phyloP scores from a whole-genome alignment of 2,888 invertebrate species.

The Hirtodrosophila alboralis region DNA sequence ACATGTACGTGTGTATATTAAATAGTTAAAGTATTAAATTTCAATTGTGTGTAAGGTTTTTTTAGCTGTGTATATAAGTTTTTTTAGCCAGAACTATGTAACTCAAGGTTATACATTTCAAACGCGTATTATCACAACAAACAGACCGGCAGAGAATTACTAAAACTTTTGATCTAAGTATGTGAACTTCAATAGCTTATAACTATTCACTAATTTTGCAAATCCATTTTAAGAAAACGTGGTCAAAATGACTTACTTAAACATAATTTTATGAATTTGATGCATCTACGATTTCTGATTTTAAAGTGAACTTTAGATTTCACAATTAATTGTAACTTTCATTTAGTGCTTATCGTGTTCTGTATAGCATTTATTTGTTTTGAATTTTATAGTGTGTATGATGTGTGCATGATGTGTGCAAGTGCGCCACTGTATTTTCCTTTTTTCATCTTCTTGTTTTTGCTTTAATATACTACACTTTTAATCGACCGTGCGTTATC shows the following conservation, averaged over 20 bases:
- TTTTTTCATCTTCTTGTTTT: constrained; percentile 1
- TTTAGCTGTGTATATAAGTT: not conserved
- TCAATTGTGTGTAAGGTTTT: not conserved
- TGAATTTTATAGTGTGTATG: constrained; percentile 8
- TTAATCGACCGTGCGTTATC: constrained; percentile 9
- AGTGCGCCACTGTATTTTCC: not conserved
- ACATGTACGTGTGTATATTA: too few relatives aligned
- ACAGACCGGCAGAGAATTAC: not conserved
- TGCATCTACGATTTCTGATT: too few relatives aligned
- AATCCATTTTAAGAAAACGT: not conserved
- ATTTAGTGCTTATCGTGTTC: constrained; percentile 20
- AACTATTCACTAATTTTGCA: constrained; percentile 3
- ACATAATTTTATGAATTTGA: too few relatives aligned
- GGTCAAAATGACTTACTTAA: too few relatives aligned
- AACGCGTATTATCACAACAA: constrained; percentile 9
- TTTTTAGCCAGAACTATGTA: constrained; percentile 1
- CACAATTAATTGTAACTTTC: constrained; percentile 7
- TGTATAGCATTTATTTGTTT: constrained; percentile 8
- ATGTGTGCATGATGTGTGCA: not conserved
- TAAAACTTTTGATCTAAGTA: not conserved
- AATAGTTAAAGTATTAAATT: too few relatives aligned
- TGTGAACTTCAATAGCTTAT: too few relatives aligned
- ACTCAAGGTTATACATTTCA: constrained; percentile 15
- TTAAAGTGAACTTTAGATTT: not conserved
- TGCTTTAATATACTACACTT: not conserved